Base-by-base conservation (phyloP, 2,113 vertebrate species). In the Paracanthobrama guichenoti region DNA sequence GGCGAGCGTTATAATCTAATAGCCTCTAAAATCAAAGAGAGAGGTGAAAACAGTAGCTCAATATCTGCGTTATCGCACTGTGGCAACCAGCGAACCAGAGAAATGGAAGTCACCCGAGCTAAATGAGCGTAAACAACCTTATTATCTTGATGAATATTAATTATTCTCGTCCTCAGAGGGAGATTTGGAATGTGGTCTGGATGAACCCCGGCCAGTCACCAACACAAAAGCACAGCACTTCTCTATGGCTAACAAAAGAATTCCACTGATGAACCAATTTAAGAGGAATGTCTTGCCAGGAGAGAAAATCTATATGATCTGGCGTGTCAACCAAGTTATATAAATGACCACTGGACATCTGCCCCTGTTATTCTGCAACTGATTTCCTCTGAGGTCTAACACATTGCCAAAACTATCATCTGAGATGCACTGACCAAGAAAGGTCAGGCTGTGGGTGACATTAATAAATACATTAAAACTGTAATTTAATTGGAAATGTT, bases 251-350 rank as follows among this genome's bases (percentile, higher is more conserved):
- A 85, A 88, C 89, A 91, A 88, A 90, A 91, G 87, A 87, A 89
- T 88, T 89, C 88, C 87, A 88, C 64, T 83, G 75, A 87, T 83
- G 83, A 87, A 90, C 87, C 86, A 88, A 83, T 90, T 90, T 74
- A 24, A 35, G 44, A 88, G 89, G 91, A 93, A 92, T 90, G 86
- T 88, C 85, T 87, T 82, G 46, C 22, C 78, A 81, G 73, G 69
- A 79, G 31, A 84, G 59, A 59, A 75, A 64, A 82, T 79, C 73
- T 79, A 83, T 86, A 75, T 81, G 86, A 71, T 81, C 81, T 62
- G 59, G 14, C 62, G 75, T 88, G 90, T 90, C 87, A 87, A 80
- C 82, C 53, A 74, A 89, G 87, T 79, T 18, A 86, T 88, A 85
- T 80, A 86, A 88, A 71, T 87, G 88, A 81, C 79, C 62, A 83